Conservation (phyloP, 1,140 invertebrate species). For the Trichonephila inaurata region DNA sequence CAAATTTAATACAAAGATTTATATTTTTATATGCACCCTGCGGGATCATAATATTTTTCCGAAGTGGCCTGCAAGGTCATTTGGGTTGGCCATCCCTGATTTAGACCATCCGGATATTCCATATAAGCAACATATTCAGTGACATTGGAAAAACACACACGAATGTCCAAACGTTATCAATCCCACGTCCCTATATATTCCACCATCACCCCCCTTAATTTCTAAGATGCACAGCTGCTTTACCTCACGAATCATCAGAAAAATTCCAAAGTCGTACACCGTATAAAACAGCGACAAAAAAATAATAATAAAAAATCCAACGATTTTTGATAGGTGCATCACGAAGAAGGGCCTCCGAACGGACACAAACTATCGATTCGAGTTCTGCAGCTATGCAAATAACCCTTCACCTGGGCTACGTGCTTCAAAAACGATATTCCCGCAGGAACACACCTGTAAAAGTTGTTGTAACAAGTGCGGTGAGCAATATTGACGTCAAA, state of each 20-base stretch:
- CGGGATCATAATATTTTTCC: no score
- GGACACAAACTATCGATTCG: conserved; percentile 45
- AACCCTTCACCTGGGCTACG: conserved; percentile 61
- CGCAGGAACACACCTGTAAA: background rate
- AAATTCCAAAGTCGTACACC: background rate
- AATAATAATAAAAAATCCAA: background rate
- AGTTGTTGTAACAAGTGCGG: conserved; percentile 39
- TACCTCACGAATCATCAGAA: background rate
- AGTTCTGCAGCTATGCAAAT: conserved; percentile 64
- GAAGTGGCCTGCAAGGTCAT: no score
- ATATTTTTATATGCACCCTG: no score
- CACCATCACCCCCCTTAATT: background rate
- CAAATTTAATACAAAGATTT: no score
- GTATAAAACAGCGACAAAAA: background rate
- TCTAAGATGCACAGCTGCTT: background rate
- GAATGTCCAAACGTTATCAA: background rate
- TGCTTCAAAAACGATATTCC: background rate
- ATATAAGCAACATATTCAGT: no score
- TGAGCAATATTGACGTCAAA: conserved; percentile 57
- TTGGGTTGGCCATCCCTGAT: no score
- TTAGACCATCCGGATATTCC: no score
- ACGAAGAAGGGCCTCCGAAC: background rate
- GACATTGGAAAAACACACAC: no score
- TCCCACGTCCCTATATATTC: background rate
- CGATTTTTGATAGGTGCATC: background rate